Percentiles rank a stretch among this genome's conserved stretches.
Conservation (phyloP, 2,797 vertebrate species). For the Manis pentadactyla region DNA sequence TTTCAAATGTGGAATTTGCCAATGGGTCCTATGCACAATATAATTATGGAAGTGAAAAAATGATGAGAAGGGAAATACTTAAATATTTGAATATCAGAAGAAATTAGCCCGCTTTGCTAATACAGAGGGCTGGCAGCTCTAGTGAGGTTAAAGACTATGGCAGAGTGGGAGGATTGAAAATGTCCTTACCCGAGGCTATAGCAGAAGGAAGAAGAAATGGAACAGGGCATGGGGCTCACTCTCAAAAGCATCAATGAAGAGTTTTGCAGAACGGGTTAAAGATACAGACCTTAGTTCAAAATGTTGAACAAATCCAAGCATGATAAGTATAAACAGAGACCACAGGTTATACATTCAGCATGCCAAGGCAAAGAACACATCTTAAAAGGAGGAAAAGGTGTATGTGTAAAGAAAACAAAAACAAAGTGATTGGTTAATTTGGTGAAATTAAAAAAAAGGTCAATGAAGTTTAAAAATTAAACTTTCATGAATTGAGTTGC, state of each 20-base stretch:
- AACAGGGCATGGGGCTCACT: not conserved
- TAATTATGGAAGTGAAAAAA: not conserved
- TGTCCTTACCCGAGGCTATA: too few relatives aligned
- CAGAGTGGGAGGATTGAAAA: too few relatives aligned
- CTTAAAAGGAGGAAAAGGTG: not conserved
- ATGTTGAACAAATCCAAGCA: rapidly evolving
- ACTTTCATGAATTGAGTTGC: not conserved
- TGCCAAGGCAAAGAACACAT: not conserved
- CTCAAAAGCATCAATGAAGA: not conserved
- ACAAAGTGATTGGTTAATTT: not conserved
- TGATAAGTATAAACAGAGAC: not conserved
- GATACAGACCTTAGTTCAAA: not conserved
- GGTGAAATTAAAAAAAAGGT: not conserved
- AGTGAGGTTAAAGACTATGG: not conserved
- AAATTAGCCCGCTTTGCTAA: not conserved
- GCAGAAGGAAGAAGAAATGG: not conserved
- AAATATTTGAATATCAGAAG: not conserved
- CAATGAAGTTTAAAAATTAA: not conserved
- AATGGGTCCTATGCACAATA: not conserved
- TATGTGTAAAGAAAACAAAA: not conserved
- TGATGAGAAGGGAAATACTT: not conserved
- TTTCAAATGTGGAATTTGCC: not conserved
- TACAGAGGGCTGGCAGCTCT: not conserved
- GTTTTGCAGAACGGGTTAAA: not conserved
- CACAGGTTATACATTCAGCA: not conserved